Evolutionary conservation across 2,113 vertebrate genomes (phyloP).

Genomic region (Lasiurus borealis): DNA sequence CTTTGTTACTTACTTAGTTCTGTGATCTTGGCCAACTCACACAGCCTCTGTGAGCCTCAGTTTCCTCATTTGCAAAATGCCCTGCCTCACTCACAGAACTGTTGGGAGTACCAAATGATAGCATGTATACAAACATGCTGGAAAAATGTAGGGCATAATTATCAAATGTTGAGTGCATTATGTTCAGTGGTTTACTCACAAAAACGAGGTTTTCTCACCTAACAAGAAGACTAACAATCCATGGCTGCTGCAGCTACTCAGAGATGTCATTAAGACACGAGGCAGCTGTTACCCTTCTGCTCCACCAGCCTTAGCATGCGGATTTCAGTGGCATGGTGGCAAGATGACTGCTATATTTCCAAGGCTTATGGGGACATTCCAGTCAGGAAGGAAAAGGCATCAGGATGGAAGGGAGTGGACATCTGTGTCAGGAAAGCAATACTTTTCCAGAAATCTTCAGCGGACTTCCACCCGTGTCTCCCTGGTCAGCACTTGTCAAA

Average conservation of each 20-base stretch:
- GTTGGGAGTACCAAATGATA: neutral
- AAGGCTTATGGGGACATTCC: neutral
- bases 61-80: constrained; percentile 27
- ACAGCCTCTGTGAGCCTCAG: neutral
- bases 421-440: neutral
- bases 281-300: neutral
- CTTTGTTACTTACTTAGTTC: neutral
- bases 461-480: neutral
- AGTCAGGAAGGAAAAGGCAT: neutral
- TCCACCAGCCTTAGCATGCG: neutral
- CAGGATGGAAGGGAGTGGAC: neutral
- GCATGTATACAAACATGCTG: neutral
- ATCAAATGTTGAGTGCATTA: neutral
- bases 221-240: neutral
- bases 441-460: neutral
- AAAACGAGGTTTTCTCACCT: neutral
- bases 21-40: neutral
- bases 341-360: neutral
- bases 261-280: neutral
- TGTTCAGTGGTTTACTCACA: neutral
- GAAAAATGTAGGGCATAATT: neutral
- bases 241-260: too few species aligned
- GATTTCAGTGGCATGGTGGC: neutral
- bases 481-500: neutral
- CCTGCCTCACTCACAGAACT: neutral